These are phyloP conservation scores for Patella depressa DNA, from an alignment of 2,888 invertebrate genomes.

Conservation along the genomic window DNA sequence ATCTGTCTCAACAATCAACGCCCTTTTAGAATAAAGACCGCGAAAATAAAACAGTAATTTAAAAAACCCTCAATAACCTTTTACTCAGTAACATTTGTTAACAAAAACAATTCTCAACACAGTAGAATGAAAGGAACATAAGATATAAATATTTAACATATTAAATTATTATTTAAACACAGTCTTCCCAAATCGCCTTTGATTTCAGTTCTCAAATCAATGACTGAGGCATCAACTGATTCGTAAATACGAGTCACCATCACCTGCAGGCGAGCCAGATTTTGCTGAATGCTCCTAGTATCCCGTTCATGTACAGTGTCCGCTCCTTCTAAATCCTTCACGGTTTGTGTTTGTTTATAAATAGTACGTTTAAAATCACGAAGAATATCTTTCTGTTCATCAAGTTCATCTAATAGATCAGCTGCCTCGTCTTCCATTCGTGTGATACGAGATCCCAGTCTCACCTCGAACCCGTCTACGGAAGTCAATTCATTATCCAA, in stretches of 20 bases:
- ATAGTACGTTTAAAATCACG: constrained; percentile 3
- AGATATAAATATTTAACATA: no score
- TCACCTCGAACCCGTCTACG: background rate
- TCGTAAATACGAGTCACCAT: background rate
- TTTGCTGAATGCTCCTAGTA: background rate
- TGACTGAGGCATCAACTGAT: background rate
- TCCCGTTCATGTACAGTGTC: background rate
- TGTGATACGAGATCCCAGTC: background rate
- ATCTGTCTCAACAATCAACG: no score
- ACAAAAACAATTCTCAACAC: no score
- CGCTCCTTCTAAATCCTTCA: background rate
- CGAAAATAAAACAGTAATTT: no score
- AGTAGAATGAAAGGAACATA: no score
- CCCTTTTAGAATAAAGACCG: no score
- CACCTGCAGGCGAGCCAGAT: background rate
- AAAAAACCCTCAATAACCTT: no score
- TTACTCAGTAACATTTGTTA: no score
- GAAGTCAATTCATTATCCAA: background rate
- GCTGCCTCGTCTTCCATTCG: background rate
- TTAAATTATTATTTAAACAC: background rate
- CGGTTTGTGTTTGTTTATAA: background rate
- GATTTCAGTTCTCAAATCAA: background rate
- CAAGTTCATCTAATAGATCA: background rate
- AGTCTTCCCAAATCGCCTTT: background rate
- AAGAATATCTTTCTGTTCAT: background rate